Evolutionary conservation across 2,888 invertebrate species (phyloP), one percentile per base, ranked within the genome.

Genomic region (Lumbricus terrestris): DNA sequence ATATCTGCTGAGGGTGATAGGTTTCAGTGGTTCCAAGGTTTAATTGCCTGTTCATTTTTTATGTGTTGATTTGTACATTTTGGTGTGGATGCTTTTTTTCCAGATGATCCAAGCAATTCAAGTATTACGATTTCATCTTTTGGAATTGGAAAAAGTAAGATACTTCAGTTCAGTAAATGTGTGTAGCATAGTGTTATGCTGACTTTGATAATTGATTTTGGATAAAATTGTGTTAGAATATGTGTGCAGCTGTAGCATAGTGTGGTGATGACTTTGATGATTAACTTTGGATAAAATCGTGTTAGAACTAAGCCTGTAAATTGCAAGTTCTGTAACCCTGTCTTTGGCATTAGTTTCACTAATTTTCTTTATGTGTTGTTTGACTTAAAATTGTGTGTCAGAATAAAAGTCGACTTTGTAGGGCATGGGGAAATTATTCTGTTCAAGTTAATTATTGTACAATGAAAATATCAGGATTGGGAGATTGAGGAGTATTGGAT

Each of bases 51-150:
- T 88, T 88, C 69, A 69, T 29, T 69, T 69, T 69, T 40, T 69
- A n/a, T 69, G 69, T 15, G 69, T 69, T 29, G n/a, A 69, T 69
- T n/a, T 69, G 69, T 69, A 69, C 69, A 69, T 6, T 69, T 13
- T 23, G 54, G 29, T 54, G 5, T 16, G 5, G 40, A 3, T n/a
- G 20, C 23, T 85, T 85, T 34, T 89, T 90, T 93, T 93, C 89
- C 97, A 99, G 99, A 99, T 99, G 99, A 98, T 99, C 96, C 99
- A 99, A 96, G 98, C 99, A 95, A 99, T 99, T 96, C 99, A 99
- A 97, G 99, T 99, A 95, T 97, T 99, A 96, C 98, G 99, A 97
- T 99, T 99, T 97, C 99, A 99, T 97, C 97, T 99, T 96, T 97
- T 99, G 96, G 99, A 99, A 97, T 97, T 99, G 96, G 99, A 99